A percentile compares a stretch with the other conserved stretches of the same genome.
These are phyloP conservation scores for Drosophila glabriapex DNA, from an alignment of 2,888 invertebrate genomes.

Conservation along the genomic window DNA sequence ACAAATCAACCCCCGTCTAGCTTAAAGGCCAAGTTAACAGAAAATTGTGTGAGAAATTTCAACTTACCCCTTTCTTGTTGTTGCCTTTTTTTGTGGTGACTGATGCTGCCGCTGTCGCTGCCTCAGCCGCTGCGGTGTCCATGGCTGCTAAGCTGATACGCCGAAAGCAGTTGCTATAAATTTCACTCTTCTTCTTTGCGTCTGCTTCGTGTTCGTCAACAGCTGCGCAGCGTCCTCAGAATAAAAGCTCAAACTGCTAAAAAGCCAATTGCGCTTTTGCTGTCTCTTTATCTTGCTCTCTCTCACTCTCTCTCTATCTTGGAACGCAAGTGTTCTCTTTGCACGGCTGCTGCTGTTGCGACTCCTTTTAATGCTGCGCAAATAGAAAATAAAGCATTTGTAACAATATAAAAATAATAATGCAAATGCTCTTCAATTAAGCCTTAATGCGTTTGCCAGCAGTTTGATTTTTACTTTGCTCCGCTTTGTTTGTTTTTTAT, in stretches of 20 bases:
- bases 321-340: conserved; percentile 12
- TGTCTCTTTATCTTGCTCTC: conserved; percentile 17
- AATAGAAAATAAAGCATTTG: conserved; percentile 47
- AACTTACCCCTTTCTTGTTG: conserved; percentile 76
- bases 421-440: conserved; percentile 13
- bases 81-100: conserved; percentile 37
- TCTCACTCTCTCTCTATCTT: conserved; percentile 4
- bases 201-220: conserved; percentile 22
- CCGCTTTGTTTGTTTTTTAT: conserved; percentile 24
- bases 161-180: conserved; percentile 46
- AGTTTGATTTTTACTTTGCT: conserved; percentile 33
- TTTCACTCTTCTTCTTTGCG: conserved; percentile 24
- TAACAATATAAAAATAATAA: conserved; percentile 19
- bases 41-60: conserved; percentile 17
- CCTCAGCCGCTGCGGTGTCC: conserved; percentile 32
- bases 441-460: conserved; percentile 38
- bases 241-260: conserved; percentile 46
- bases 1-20: conserved; percentile 61
- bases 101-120: conserved; percentile 31
- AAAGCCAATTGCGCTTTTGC: conserved; percentile 69
- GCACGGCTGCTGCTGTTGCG: conserved; percentile 2
- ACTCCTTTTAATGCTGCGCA: conserved; percentile 66
- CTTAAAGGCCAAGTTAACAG: conserved; percentile 72
- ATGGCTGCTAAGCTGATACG: conserved; percentile 39
- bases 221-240: conserved; percentile 71